These are phyloP conservation scores for Salvelinus alpinus DNA, from an alignment of 2,113 vertebrate genomes.

Conservation along the genomic window DNA sequence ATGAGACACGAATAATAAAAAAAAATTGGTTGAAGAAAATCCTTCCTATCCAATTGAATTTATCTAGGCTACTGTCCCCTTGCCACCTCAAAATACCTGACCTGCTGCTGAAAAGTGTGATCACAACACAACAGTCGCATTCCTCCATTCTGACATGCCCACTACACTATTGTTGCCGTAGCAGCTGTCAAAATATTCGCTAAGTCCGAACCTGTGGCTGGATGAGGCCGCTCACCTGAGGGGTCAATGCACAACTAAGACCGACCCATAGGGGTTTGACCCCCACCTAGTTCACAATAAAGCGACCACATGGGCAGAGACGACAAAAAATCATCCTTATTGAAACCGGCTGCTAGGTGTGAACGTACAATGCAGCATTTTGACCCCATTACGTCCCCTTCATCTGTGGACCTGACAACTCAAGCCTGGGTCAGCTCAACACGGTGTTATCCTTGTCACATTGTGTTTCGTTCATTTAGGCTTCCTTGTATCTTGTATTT, in stretches of 20 bases:
- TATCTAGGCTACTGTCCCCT: not conserved
- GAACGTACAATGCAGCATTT: slow-evolving; percentile 27
- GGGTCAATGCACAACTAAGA: slow-evolving; percentile 36
- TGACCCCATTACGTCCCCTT: slow-evolving; percentile 26
- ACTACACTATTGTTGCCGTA: slow-evolving; percentile 7
- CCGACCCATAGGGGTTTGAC: slow-evolving; percentile 28
- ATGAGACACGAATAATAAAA: not conserved
- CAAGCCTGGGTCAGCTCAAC: slow-evolving; percentile 16
- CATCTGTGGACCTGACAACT: slow-evolving; percentile 10
- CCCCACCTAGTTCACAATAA: slow-evolving; percentile 3
- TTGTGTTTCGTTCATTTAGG: slow-evolving; percentile 21
- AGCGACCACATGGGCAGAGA: not conserved
- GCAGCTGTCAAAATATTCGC: slow-evolving; percentile 35
- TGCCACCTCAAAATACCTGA: not conserved
- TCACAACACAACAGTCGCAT: not conserved
- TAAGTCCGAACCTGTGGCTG: slow-evolving; percentile 5
- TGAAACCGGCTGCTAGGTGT: slow-evolving; percentile 29
- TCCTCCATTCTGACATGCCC: not conserved
- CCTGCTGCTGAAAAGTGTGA: not conserved
- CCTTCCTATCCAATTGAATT: not conserved
- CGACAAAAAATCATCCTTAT: slow-evolving; percentile 13
- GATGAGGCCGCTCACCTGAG: slow-evolving; percentile 11
- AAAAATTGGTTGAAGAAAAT: no score
- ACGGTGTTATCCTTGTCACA: slow-evolving; percentile 29
- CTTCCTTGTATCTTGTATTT: not conserved